Evolutionary conservation across 1,140 invertebrate species (phyloP).

Genomic region (Ruditapes philippinarum): DNA sequence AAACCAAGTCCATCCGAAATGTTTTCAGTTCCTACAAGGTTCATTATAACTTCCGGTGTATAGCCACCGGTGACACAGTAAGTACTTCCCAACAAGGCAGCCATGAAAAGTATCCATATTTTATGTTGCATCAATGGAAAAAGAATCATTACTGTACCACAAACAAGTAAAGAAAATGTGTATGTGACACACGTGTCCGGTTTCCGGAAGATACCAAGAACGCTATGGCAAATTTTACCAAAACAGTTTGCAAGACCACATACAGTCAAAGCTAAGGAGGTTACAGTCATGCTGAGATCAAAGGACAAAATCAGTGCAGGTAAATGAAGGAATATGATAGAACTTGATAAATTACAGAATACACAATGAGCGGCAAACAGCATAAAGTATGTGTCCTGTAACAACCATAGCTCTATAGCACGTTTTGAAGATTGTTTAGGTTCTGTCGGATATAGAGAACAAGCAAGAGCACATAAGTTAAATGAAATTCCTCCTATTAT

Average conservation of each 20-base stretch:
- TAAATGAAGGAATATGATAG: conserved; percentile 44
- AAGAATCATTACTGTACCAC: not conserved
- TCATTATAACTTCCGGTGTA: conserved; percentile 13
- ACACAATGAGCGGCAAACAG: conserved; percentile 9
- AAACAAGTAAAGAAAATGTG: not conserved
- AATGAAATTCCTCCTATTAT: conserved; percentile 43
- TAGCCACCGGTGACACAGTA: conserved; percentile 54
- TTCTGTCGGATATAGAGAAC: conserved; percentile 11
- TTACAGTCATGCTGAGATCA: not conserved
- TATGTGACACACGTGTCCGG: conserved; percentile 1
- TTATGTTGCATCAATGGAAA: not conserved
- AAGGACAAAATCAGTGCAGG: conserved; percentile 38
- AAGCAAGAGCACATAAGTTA: conserved; percentile 31
- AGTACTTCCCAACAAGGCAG: not conserved
- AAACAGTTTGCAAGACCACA: conserved; percentile 37
- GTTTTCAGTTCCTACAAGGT: conserved; percentile 33
- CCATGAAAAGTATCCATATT: not conserved
- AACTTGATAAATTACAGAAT: conserved; percentile 53
- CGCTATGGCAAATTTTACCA: conserved; percentile 28
- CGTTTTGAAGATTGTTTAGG: not conserved
- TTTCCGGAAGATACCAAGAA: conserved; percentile 6
- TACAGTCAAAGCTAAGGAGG: conserved; percentile 13
- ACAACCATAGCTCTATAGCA: not conserved
- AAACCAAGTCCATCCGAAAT: conserved; percentile 44
- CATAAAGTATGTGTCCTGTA: conserved; percentile 22